Base-by-base conservation (phyloP, 2,113 vertebrate genomes). In the Caretta caretta region DNA sequence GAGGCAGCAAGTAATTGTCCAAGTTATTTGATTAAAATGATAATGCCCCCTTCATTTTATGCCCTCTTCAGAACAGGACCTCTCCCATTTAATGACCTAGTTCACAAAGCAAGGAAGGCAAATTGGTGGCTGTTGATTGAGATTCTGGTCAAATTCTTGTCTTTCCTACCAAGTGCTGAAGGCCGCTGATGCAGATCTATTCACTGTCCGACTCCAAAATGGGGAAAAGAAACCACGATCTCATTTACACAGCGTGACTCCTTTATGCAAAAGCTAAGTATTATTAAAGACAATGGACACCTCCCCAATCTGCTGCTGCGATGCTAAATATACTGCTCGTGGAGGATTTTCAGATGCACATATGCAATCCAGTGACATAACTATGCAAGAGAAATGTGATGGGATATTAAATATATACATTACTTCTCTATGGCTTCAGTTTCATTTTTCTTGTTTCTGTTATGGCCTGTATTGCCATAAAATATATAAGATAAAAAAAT, bases 91-190 rank as follows among this genome's bases (percentile, higher is more conserved):
- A 95, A 97, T 83, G 96, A 96, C 16, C 5, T 3, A 2, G 81
- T 85, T 11, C 85, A 92, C 54, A 96, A 94, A 86, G 57, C 86
- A 53, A 89, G 13, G 1, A 90, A 88, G 35, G 69, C 84, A 98
- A 98, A 88, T 96, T 98, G 94, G 97, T 98, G 93, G 98, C 97
- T 56, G 96, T 98, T 88, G 98, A 98, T 78, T 94, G 93, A 57
- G 98, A 98, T 86, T 92, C 95, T 83, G 97, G 97, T 1, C 96
- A 97, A 97, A 98, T 62, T 96, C 95, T 5, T 97, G 95, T 92
- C 88, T 98, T 42, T 96, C 90, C 0, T 97, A 98, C 42, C 88
- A 96, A 54, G 89, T 97, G 62, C 85, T 83, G 6, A 89, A 95
- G 94, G 93, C 90, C 1, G 84, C 90, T 38, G 96, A 97, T 56